Evolutionary conservation across 1,140 invertebrate species (phyloP).

Genomic region (Tetraneura akinire): DNA sequence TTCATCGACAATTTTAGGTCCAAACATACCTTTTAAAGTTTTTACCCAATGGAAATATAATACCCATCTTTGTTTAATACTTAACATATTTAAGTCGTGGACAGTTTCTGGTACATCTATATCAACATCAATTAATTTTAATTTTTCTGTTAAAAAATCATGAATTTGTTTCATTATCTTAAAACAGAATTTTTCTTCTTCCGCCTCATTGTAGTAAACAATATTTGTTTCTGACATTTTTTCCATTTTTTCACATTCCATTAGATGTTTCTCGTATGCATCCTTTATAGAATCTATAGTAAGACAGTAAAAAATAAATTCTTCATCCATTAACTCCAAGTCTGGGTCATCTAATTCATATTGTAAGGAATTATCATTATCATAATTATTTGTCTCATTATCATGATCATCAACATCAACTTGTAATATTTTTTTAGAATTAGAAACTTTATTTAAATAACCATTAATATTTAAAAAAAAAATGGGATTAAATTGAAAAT

Average conservation of each 20-base stretch:
- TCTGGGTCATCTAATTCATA: slow-evolving; percentile 22
- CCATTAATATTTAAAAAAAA: background rate
- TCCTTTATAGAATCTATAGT: background rate
- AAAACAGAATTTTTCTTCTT: slow-evolving; percentile 15
- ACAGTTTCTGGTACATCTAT: background rate
- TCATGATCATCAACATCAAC: background rate
- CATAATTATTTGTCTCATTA: no score
- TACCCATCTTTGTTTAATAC: slow-evolving; percentile 12
- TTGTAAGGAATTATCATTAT: no score
- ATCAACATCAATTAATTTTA: background rate
- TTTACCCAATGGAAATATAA: slow-evolving; percentile 21
- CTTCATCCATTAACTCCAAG: background rate
- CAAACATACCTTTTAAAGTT: slow-evolving; percentile 10
- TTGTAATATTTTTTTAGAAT: background rate
- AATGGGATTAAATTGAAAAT: slow-evolving; percentile 19
- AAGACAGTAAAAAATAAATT: slow-evolving; percentile 10
- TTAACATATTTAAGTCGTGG: background rate
- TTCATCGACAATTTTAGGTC: slow-evolving; percentile 31
- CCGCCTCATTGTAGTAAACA: background rate
- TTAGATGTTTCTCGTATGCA: background rate
- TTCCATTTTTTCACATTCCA: background rate
- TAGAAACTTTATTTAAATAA: background rate
- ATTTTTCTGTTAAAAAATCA: slow-evolving; percentile 9
- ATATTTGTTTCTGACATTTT: background rate
- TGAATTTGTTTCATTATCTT: background rate